Evolutionary conservation across 2,113 vertebrate genomes (phyloP), one percentile per base, ranked within the genome.

Genomic region (Chascanopsetta lugubris): DNA sequence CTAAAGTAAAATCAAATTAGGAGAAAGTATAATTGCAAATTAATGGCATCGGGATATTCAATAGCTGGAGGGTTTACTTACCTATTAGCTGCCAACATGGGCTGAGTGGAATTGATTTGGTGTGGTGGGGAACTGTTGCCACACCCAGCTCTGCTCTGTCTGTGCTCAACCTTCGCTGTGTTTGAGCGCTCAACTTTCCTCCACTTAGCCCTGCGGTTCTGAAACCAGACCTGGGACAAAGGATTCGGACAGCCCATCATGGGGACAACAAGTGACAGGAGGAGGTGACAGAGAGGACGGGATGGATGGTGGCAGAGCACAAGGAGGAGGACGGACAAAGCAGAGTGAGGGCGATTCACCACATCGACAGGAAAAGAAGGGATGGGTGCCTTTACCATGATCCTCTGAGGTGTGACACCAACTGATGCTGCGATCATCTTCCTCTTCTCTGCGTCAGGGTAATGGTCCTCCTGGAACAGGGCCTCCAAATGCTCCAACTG

Each of bases 151-250:
- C 27, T 21, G 7, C 22, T 66, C 56, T 65, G 54, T 5, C 84
- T 90, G 64, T 77, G 83, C 21, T 43, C 82, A 8, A 13, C 75
- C 59, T 94, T 95, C 6, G 69, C 61, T 0, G 60, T 88, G 55
- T 85, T 26, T 40, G 80, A 88, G 30, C 91, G 94, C 75, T 94
- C 90, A 0, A 62, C 64, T 86, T 97, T 98, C 3, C 94, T 88
- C 96, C 95, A 98, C 82, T 97, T 99, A 1, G 97, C 97, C 54
- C 97, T 82, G 40, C 97, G 95, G 75, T 99, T 99, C 91, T 99
- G 97, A 89, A 99, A 99, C 97, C 97, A 99, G 30, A 99, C 95
- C 97, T 99, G 61, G 34, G 10, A 53, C 20, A 72, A 42, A 56
- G 46, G 68, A 40, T 43, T 32, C 26, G n/a, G 26, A 21, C n/a